A percentile compares a stretch with the other conserved stretches of the same genome.
Conservation (phyloP, 2,113 vertebrate genomes). For the Pelvicachromis taeniatus region DNA sequence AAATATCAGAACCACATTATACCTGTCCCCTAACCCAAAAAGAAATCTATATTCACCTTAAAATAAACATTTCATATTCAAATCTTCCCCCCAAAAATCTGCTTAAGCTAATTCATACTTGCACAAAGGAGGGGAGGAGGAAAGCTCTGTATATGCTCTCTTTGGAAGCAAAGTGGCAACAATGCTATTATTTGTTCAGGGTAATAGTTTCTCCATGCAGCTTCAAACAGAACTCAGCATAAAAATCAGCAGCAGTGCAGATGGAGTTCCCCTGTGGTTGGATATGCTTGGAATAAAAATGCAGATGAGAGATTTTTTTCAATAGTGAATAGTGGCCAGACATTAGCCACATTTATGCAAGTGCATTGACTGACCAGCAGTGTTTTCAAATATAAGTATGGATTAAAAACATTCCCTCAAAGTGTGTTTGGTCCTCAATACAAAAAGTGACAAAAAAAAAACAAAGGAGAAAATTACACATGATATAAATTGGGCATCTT, state of each 20-base stretch:
- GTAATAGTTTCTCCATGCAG: constrained; percentile 29
- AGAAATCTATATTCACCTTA: neutral
- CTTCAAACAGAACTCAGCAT: constrained; percentile 3
- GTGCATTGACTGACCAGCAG: neutral
- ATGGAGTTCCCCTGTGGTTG: neutral
- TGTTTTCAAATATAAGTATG: neutral
- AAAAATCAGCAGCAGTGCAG: constrained; percentile 9
- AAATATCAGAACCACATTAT: neutral
- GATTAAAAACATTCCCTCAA: neutral
- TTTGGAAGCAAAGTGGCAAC: constrained; percentile 32
- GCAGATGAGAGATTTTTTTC: neutral
- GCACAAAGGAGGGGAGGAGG: neutral
- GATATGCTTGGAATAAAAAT: neutral
- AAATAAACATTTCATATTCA: neutral
- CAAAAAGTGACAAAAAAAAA: neutral
- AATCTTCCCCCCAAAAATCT: neutral
- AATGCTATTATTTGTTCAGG: constrained; percentile 29
- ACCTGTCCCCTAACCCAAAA: neutral
- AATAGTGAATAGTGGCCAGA: neutral
- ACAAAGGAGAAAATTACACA: neutral
- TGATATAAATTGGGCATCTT: neutral
- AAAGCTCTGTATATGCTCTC: constrained; percentile 9
- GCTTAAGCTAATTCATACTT: constrained; percentile 1
- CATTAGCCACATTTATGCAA: neutral
- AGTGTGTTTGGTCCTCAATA: neutral